A percentile compares a stretch with the other conserved stretches of the same genome.
These are phyloP conservation scores for Drosophila subsilvestris DNA, from an alignment of 2,888 invertebrate genomes.

Conservation along the genomic window DNA sequence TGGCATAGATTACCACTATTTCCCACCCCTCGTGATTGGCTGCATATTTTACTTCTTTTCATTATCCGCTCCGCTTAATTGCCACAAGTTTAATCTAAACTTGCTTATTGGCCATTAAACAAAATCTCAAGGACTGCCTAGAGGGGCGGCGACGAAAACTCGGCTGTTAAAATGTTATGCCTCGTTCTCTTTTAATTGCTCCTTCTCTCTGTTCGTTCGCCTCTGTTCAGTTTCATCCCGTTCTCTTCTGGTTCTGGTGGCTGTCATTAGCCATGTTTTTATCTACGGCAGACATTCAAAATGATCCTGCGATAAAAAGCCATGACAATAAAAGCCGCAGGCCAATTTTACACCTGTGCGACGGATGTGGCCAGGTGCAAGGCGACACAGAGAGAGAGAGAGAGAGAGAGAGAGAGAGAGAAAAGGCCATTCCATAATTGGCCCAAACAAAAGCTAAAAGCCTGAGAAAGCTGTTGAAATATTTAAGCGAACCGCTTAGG, in stretches of 20 bases:
- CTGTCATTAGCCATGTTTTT: slow-evolving; percentile 69
- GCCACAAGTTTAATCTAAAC: slow-evolving; percentile 7
- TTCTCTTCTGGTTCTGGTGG: slow-evolving; percentile 1
- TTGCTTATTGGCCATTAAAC: slow-evolving; percentile 40
- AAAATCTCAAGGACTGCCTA: slow-evolving; percentile 47
- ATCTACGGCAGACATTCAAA: slow-evolving; percentile 61
- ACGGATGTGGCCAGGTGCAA: slow-evolving; percentile 35
- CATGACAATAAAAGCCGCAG: slow-evolving; percentile 64
- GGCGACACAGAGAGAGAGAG: background rate
- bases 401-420: background rate
- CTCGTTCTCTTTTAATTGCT: slow-evolving; percentile 52
- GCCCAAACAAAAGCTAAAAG: slow-evolving; percentile 31
- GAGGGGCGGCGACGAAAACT: slow-evolving; percentile 12
- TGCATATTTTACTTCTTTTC: background rate
- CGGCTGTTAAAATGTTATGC: slow-evolving; percentile 44
- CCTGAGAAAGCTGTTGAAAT: slow-evolving; percentile 54
- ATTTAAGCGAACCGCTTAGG: slow-evolving; percentile 58
- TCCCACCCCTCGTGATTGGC: background rate
- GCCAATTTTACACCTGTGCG: slow-evolving; percentile 70
- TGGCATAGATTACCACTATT: no score
- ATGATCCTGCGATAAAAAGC: slow-evolving; percentile 67
- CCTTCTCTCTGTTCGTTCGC: slow-evolving; percentile 13
- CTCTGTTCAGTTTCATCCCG: slow-evolving; percentile 27
- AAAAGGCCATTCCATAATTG: slow-evolving; percentile 54
- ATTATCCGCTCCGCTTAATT: slow-evolving; percentile 5